Base-by-base conservation (phyloP, 2,888 invertebrate genomes). In the Heliconius cydno region DNA sequence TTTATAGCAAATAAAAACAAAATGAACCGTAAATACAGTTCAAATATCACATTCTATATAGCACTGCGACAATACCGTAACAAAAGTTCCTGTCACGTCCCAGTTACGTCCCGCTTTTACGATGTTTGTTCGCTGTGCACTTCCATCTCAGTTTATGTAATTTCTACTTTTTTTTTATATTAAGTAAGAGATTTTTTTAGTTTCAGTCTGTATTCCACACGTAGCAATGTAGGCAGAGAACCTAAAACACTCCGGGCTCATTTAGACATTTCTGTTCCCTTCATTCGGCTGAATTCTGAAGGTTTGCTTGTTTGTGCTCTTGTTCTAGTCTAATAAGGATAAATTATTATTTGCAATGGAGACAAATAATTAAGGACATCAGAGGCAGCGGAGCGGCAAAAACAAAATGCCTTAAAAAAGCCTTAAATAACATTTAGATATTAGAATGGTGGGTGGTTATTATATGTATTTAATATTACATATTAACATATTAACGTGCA, bases 91-190 rank as follows among this genome's bases (percentile, higher is more conserved):
- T 60, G 71, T 71, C 57, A 72, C 83, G 72, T 71, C 19, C 63
- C 76, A 78, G 82, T 84, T 88, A 87, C 84, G 85, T 85, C 81
- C 84, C 73, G 86, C 88, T 86, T 88, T 88, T 87, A 82, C 86
- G 85, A 85, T 84, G 86, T 88, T 86, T 88, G 86, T 87, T 86
- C 86, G 85, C 87, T 86, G 86, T 86, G 88, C 88, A 84, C 87
- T 86, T 87, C 86, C 86, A 83, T 84, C 83, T 84, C 85, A n/a
- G 83, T 84, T 84, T 91, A 88, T 88, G 87, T 76, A 57, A 68
- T 76, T 41, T 68, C n/a, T n/a, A n/a, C 34, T 19, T 76, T 68
- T 75, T 76, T 68, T 76, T 28, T 28, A 28, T 65, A 75, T 66
- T 76, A 66, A 66, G 30, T 66, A 46, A 66, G 30, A 66, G 66